Conservation (phyloP, 2,888 invertebrate species). For the Buathra laborator region DNA sequence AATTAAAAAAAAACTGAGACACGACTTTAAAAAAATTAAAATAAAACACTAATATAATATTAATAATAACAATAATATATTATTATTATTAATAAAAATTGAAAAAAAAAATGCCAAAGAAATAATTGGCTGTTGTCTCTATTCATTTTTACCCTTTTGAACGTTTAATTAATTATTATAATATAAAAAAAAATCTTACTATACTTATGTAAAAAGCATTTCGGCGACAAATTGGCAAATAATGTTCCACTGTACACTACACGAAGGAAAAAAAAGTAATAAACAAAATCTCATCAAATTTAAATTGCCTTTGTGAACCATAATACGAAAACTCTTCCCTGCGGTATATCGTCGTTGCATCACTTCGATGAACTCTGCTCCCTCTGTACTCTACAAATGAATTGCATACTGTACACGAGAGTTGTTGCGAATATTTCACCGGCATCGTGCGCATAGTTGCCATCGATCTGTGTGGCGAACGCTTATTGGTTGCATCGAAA, state of each 20-base stretch:
- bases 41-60: too few relatives aligned
- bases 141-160: background rate
- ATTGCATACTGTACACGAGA: conserved; percentile 1
- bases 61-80: too few relatives aligned
- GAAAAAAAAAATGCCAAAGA: too few relatives aligned
- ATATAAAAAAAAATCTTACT: background rate
- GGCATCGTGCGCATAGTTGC: background rate
- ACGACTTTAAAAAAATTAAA: too few relatives aligned
- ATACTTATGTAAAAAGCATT: background rate
- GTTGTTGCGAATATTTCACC: background rate
- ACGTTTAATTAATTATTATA: background rate
- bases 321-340: background rate
- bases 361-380: conserved; percentile 10
- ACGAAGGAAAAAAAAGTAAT: background rate
- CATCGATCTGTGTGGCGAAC: background rate
- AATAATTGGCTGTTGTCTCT: too few relatives aligned
- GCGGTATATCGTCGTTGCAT: background rate
- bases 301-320: background rate
- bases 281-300: background rate
- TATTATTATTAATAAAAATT: too few relatives aligned
- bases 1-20: too few relatives aligned
- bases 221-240: too few relatives aligned
- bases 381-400: background rate
- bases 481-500: background rate
- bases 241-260: too few relatives aligned